Evolutionary conservation across 1,140 invertebrate genomes (phyloP), one percentile per base, ranked within the genome.

Genomic region (Aphis gossypii): DNA sequence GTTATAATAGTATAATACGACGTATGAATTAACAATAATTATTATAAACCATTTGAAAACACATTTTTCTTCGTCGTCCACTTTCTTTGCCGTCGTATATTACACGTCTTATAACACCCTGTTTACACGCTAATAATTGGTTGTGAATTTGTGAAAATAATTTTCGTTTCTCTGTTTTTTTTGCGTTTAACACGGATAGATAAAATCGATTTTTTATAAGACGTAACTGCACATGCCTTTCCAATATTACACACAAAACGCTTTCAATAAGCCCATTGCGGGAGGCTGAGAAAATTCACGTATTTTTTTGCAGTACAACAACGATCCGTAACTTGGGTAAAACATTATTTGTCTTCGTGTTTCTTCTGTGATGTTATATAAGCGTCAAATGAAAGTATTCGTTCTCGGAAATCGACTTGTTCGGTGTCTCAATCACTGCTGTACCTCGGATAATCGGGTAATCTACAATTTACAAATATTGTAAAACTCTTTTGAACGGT

Each of bases 401-500:
- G 60, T 76, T 76, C 30, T 76, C 30, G 4, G 60, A 76, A 76
- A 76, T n/a, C 30, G 30, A n/a, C 60, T 76, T 18, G 60, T n/a
- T n/a, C 60, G n/a, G 0, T 76, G n/a, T 6, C n/a, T 76, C 14
- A 76, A 30, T 60, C 56, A 60, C 56, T 30, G 1, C 56, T 60
- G 1, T 60, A 60, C 30, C 56, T 30, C 54, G 21, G 20, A 21
- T 23, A 60, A 76, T 35, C 60, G 21, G 20, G 54, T 23, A 60
- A 76, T 35, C 60, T n/a, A 76, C 60, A 14, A 76, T 76, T 76
- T 76, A 76, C 60, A 76, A 76, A 76, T 76, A 76, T n/a, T 76
- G 30, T 76, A n/a, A 76, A 41, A 41, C 38, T 41, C 38, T 41
- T 35, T 35, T 2, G 38, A 41, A 41, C 38, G 38, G 38, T 41